Base-by-base conservation (phyloP, 2,113 vertebrate genomes). In the Motacilla tschutschensis region DNA sequence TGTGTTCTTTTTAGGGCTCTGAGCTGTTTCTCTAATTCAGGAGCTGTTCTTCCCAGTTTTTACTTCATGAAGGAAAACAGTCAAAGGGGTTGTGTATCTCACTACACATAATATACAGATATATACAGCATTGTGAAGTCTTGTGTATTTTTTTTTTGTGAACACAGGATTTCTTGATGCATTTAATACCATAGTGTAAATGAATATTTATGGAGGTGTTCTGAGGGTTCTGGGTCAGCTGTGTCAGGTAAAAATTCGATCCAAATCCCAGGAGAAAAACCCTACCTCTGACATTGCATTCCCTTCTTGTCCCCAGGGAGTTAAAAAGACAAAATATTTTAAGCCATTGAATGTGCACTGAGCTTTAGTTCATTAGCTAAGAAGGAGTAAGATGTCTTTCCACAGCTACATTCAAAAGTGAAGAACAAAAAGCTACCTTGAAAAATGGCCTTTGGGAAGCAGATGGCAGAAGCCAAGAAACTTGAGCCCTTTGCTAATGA, bases 351-450 rank as follows among this genome's bases (percentile, higher is more conserved):
- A 14, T 1, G 1, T 78, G 81, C 83, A 60, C 76, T 46, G 57
- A 92, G 79, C 62, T 81, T 79, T 63, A 85, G 75, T 77, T 91
- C 0, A 0, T 69, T 82, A 67, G 64, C 82, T 80, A 9, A 88
- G 48, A 54, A 65, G 65, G 81, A 79, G 46, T 21, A 60, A 51
- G 82, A 79, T 87, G 75, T 82, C 89, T 85, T 92, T 93, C 69
- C 81, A 72, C 35, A 33, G 66, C 83, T 72, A 9, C 40, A 62
- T 88, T 85, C 67, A 77, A 78, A 85, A 83, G 41, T 46, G 14
- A 54, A 80, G 88, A 94, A 94, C 90, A 94, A 94, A 95, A 92
- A 93, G 69, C 87, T 90, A 83, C 93, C 92, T 95, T 90, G 92
- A 93, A 90, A 92, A 92, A 93, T 84, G 89, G 79, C 82, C 76